Percentiles rank a stretch among this genome's conserved stretches.
phyloP scores from a whole-genome alignment of 2,797 vertebrate genomes.

The Uromys caudimaculatus region DNA sequence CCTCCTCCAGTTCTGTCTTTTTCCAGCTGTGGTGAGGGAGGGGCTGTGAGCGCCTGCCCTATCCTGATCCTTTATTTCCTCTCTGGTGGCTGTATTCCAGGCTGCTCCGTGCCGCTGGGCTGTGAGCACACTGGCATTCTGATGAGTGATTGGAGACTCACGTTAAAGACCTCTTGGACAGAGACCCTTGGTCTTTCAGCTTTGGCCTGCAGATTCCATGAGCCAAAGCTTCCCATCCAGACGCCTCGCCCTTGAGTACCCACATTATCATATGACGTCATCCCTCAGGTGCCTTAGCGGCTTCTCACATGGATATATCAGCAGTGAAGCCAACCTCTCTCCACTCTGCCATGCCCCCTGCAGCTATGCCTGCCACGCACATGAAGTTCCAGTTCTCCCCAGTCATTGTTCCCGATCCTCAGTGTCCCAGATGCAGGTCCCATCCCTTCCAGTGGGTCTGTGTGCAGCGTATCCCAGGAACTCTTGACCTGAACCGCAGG shows the following conservation, averaged over 20 bases:
- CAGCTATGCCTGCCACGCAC: not conserved
- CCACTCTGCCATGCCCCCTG: too few species aligned
- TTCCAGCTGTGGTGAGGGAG: not conserved
- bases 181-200: not conserved
- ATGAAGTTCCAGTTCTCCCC: not conserved
- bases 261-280: too few species aligned
- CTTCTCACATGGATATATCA: too few species aligned
- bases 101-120: too few species aligned
- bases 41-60: accelerated
- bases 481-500: not conserved
- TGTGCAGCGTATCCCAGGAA: not conserved
- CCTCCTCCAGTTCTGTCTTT: not conserved
- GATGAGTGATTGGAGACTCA: not conserved
- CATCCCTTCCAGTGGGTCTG: not conserved
- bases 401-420: not conserved
- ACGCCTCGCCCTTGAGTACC: too few species aligned
- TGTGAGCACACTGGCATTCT: not conserved
- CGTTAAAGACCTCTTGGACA: not conserved
- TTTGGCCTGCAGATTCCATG: not conserved
- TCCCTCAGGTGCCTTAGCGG: not conserved
- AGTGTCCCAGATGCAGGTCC: not conserved
- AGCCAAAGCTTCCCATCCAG: not conserved
- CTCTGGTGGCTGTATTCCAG: not conserved
- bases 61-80: accelerated
- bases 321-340: too few species aligned